A percentile compares a stretch with the other conserved stretches of the same genome.
Conservation (phyloP, 1,140 invertebrate genomes). For the Oscheius sp. region DNA sequence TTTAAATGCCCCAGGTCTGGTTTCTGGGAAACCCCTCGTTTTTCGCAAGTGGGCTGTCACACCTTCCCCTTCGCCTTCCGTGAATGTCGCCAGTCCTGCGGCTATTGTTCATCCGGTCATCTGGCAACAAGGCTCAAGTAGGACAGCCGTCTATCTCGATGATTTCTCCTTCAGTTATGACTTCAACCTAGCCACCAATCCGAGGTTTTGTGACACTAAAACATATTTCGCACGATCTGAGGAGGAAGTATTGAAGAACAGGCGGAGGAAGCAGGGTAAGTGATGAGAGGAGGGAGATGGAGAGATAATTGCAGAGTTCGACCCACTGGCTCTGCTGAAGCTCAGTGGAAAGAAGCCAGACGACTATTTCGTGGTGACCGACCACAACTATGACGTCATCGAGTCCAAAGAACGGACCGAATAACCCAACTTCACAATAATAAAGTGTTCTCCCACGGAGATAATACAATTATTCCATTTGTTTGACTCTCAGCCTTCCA, state of each 20-base stretch:
- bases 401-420: background rate
- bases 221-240: conserved; percentile 28
- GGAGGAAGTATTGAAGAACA: conserved; percentile 11
- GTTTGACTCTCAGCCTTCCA: background rate
- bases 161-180: conserved; percentile 50
- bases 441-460: background rate
- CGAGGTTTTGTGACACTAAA: conserved; percentile 35
- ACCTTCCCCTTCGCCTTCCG: conserved; percentile 53
- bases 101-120: conserved; percentile 39
- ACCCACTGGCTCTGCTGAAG: conserved; percentile 25
- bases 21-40: conserved; percentile 29
- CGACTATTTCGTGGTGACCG: conserved; percentile 39
- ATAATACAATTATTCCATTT: background rate
- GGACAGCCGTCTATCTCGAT: conserved; percentile 2
- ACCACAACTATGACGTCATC: conserved; percentile 37
- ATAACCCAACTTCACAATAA: background rate
- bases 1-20: conserved; percentile 20
- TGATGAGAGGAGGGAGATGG: background rate
- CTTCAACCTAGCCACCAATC: conserved; percentile 42
- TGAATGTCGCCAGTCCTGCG: conserved; percentile 49
- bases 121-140: conserved; percentile 16
- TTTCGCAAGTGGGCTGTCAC: conserved; percentile 39
- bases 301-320: conserved; percentile 18
- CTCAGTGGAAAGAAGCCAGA: conserved; percentile 13
- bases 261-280: background rate